Percentiles rank a stretch among this genome's conserved stretches.
These are phyloP conservation scores for Melitaea cinxia DNA, from an alignment of 1,140 invertebrate species.

Conservation along the genomic window DNA sequence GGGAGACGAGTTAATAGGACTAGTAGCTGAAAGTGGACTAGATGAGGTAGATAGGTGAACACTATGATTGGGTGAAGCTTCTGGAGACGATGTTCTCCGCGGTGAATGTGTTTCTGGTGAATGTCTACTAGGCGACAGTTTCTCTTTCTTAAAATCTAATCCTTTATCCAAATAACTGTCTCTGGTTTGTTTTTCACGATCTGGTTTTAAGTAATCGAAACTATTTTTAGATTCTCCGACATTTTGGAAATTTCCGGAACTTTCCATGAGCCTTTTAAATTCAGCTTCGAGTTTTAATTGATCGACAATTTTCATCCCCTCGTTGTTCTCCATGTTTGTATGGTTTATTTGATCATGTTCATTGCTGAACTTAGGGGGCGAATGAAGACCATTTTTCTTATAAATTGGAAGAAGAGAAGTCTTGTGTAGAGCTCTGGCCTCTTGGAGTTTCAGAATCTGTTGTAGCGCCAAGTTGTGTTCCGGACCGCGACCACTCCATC, in stretches of 20 bases:
- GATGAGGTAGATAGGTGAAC: conserved; percentile 71
- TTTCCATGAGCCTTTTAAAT: conserved; percentile 76
- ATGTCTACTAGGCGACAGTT: conserved; percentile 51
- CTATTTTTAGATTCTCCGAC: conserved; percentile 72
- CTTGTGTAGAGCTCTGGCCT: conserved; percentile 75
- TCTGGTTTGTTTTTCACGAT: conserved; percentile 55
- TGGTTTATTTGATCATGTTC: conserved; percentile 55
- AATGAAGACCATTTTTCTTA: conserved; percentile 72
- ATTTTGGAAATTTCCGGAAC: conserved; percentile 70
- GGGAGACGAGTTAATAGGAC: conserved; percentile 86
- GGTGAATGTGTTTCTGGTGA: conserved; percentile 56
- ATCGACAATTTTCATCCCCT: conserved; percentile 62
- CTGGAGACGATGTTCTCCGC: conserved; percentile 58
- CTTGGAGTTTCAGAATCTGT: conserved; percentile 75
- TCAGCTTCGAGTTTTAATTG: conserved; percentile 75
- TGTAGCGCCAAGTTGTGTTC: conserved; percentile 76
- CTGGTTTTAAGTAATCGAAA: conserved; percentile 63
- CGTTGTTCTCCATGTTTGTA: conserved; percentile 46
- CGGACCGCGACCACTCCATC: conserved; percentile 69
- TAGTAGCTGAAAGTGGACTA: conserved; percentile 76
- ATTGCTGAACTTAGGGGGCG: conserved; percentile 53
- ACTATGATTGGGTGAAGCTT: conserved; percentile 62
- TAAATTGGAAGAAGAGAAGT: conserved; percentile 75
- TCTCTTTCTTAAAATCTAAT: conserved; percentile 57
- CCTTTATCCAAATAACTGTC: conserved; percentile 40